Evolutionary conservation across 2,797 vertebrate genomes (phyloP), one percentile per base, ranked within the genome.

Genomic region (Hypotaenidia philippensis): DNA sequence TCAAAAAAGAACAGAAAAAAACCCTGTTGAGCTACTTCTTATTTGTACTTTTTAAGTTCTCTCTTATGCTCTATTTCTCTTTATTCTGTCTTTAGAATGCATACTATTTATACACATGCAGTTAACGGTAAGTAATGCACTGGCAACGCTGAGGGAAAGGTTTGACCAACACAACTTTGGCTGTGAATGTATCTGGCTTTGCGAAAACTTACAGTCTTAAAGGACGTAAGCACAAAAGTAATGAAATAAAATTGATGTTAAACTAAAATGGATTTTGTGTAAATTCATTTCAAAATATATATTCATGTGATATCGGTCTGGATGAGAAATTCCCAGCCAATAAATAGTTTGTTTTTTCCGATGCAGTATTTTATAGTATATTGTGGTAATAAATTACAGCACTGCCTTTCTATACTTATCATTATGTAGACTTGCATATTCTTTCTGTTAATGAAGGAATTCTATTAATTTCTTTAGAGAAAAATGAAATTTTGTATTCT

Each of bases 31-130:
- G 2, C 10, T 57, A 29, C 22, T 89, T 71, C 29, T 68, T 76
- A 27, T 66, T 92, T 76, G 32, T 74, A 11, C 8, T 6, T 55
- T 72, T 63, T 41, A 65, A 31, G 2, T 45, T 84, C n/a, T 56
- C 34, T 40, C 11, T 38, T 41, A 11, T 26, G 5, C 7, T 75
- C 12, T n/a, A 9, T 49, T 74, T 50, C 16, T 85, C 83, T 65
- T 86, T 50, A 71, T 91, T 84, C 50, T 71, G 29, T 52, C 2
- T 71, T 49, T 56, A 71, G 27, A 21, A 16, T 9, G 41, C 6
- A 66, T 70, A 34, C 18, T 26, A 55, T 1, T 0, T 17, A 65
- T 0, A 0, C 6, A 2, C 34, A 25, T 36, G 20, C n/a, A 87
- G 29, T 29, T 14, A 75, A 55, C 26, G 6, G 11, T 40, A 88